Evolutionary conservation across 1,140 invertebrate genomes (phyloP).

Genomic region (Drosophila rufa): DNA sequence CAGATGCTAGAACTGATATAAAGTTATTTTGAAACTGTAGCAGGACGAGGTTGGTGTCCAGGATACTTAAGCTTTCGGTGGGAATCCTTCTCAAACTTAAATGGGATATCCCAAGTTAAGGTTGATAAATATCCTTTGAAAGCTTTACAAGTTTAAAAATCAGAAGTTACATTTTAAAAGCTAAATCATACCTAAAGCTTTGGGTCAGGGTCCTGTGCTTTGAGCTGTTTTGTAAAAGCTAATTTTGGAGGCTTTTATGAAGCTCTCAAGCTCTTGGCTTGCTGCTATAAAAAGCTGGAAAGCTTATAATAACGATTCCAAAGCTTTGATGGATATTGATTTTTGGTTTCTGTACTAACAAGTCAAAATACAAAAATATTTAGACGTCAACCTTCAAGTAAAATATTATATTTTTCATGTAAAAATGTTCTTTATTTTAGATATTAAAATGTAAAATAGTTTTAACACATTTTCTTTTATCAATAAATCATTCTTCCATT

Average conservation of each 20-base stretch:
- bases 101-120: not conserved
- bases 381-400: not conserved
- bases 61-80: not conserved
- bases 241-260: too few species aligned
- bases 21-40: not conserved
- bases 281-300: not conserved
- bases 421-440: too few species aligned
- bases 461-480: too few species aligned
- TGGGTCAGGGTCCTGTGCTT: not conserved
- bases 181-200: not conserved
- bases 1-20: not conserved
- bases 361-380: too few species aligned
- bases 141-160: not conserved
- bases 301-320: too few species aligned
- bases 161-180: not conserved
- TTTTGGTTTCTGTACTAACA: not conserved
- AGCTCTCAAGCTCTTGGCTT: not conserved
- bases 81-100: not conserved
- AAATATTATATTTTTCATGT: not conserved
- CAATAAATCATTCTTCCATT: too few species aligned
- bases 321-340: not conserved
- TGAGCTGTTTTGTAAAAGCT: not conserved
- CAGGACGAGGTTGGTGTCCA: not conserved
- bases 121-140: not conserved
- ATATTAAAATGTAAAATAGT: not conserved